These are phyloP conservation scores for Lanius ludovicianus DNA, from an alignment of 2,113 vertebrate species.

Conservation along the genomic window DNA sequence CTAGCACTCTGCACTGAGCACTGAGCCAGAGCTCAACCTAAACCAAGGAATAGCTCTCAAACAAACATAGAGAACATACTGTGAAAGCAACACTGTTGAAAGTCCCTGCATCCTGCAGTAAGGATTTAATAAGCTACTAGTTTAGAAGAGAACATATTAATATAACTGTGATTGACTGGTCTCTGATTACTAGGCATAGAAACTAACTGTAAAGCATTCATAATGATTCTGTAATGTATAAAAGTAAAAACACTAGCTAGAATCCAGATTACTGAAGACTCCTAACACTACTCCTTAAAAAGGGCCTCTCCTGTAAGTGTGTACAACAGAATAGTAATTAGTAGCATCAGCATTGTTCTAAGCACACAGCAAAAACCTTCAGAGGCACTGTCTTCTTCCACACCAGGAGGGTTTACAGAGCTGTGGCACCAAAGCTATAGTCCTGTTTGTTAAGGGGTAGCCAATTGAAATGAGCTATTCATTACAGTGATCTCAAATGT, in stretches of 20 bases:
- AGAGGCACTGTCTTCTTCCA: background rate
- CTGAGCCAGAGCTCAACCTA: constrained; percentile 4
- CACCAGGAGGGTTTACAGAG: background rate
- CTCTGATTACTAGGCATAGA: background rate
- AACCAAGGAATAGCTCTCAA: background rate
- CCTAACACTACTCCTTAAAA: background rate
- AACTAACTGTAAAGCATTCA: background rate
- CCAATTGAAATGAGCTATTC: background rate
- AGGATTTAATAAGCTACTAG: background rate
- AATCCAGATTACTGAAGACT: background rate
- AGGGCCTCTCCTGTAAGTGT: background rate
- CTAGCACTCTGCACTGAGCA: background rate
- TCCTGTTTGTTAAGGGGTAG: background rate
- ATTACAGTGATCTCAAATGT: background rate
- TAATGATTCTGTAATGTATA: background rate
- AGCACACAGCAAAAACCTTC: background rate
- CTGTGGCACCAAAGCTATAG: background rate
- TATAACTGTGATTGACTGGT: background rate
- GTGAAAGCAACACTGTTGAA: background rate
- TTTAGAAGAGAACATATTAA: background rate
- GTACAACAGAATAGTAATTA: background rate
- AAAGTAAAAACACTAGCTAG: background rate
- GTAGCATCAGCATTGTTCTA: background rate
- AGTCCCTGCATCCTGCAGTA: background rate
- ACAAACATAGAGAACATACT: background rate